Percentiles rank a stretch among this genome's conserved stretches.
phyloP scores from a whole-genome alignment of 2,113 vertebrate species.

The Manacus vitellinus region DNA sequence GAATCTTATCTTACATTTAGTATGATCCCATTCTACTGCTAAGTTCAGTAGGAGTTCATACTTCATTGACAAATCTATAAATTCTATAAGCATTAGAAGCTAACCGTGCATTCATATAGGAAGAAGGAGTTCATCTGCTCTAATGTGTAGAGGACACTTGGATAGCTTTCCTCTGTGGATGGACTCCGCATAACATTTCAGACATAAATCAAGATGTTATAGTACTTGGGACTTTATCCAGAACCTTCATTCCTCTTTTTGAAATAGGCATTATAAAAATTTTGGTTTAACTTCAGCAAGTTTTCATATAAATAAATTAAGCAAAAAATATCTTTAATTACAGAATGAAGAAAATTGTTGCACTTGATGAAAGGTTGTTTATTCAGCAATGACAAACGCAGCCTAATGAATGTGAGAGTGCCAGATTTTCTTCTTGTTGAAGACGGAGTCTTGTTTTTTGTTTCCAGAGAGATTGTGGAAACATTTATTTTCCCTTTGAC shows the following conservation, averaged over 20 bases:
- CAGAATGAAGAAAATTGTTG: slow-evolving; percentile 54
- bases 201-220: neutral
- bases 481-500: slow-evolving; percentile 13
- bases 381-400: slow-evolving; percentile 32
- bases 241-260: neutral
- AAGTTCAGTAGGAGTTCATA: slow-evolving; percentile 10
- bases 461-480: neutral
- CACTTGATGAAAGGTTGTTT: slow-evolving; percentile 54
- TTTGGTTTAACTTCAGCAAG: slow-evolving; percentile 54
- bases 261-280: neutral
- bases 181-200: neutral
- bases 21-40: neutral
- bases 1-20: neutral
- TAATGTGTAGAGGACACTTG: neutral
- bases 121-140: neutral
- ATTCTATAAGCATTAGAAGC: neutral
- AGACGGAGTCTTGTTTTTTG: slow-evolving; percentile 19
- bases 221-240: neutral
- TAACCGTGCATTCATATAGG: neutral
- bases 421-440: slow-evolving; percentile 5
- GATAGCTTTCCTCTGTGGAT: neutral
- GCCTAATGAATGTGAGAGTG: neutral
- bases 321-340: slow-evolving; percentile 63
- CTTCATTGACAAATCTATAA: slow-evolving; percentile 6
- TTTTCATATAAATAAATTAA: slow-evolving; percentile 66